phyloP scores from a whole-genome alignment of 2,113 vertebrate genomes.

The Mastomys natalensis region DNA sequence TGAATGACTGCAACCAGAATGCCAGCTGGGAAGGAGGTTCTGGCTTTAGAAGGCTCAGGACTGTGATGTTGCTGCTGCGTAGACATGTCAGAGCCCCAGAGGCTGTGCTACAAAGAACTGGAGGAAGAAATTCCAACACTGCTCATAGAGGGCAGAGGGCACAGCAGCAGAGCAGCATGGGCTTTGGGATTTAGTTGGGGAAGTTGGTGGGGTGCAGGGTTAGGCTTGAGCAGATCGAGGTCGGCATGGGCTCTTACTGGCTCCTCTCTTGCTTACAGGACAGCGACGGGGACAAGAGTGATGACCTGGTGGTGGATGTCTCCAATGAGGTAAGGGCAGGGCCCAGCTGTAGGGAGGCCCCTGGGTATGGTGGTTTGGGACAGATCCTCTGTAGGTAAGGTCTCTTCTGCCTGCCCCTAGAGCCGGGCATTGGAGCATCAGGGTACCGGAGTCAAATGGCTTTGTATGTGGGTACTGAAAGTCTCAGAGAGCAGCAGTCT shows the following conservation, averaged over 20 bases:
- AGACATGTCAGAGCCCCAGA: background rate
- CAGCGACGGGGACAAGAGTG: slow-evolving; percentile 98
- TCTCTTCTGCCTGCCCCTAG: background rate
- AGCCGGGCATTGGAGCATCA: too few relatives aligned
- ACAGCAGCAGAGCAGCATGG: background rate
- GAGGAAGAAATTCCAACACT: background rate
- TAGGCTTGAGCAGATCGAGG: background rate
- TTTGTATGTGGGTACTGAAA: background rate
- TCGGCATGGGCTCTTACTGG: background rate
- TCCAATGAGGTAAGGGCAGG: slow-evolving; percentile 93
- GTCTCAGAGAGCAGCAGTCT: background rate
- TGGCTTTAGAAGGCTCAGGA: background rate
- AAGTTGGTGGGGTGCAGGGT: background rate
- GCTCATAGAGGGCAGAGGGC: too few relatives aligned
- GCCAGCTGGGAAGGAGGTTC: background rate
- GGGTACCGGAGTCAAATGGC: background rate
- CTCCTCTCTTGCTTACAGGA: slow-evolving; percentile 86
- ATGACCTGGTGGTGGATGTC: slow-evolving; percentile 97
- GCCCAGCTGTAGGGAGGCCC: accelerated
- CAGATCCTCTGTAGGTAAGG: background rate
- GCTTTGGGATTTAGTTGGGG: background rate
- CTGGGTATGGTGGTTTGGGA: background rate
- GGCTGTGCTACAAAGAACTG: accelerated
- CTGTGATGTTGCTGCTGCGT: accelerated
- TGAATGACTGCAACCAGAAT: accelerated